A percentile compares a stretch with the other conserved stretches of the same genome.
phyloP scores from a whole-genome alignment of 2,888 invertebrate species.

The Ophion costatus region DNA sequence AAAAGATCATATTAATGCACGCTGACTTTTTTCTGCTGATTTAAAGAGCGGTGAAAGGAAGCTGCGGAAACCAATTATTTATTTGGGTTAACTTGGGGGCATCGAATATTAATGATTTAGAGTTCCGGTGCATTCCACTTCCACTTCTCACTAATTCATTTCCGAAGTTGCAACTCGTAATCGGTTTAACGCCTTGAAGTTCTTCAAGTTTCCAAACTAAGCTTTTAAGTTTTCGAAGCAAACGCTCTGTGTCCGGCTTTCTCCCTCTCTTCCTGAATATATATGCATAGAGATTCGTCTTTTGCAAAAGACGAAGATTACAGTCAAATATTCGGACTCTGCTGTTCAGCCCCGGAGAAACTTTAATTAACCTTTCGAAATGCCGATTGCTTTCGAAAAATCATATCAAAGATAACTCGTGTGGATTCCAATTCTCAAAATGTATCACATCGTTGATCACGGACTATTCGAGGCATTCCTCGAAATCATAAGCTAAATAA shows the following conservation, averaged over 20 bases:
- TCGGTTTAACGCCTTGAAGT: slow-evolving; percentile 29
- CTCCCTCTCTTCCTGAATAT: neutral
- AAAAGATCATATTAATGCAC: neutral
- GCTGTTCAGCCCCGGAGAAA: neutral
- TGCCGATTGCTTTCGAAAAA: neutral
- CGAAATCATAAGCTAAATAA: no score
- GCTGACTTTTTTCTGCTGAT: no score
- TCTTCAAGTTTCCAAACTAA: slow-evolving; percentile 9
- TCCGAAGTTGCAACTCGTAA: slow-evolving; percentile 12
- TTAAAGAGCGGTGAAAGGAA: neutral
- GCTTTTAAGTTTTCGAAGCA: slow-evolving; percentile 26
- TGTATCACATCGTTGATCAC: no score
- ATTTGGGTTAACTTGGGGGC: neutral
- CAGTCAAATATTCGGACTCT: slow-evolving; percentile 9
- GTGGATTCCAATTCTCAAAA: no score
- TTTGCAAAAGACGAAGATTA: slow-evolving; percentile 17
- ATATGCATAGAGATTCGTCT: slow-evolving; percentile 1
- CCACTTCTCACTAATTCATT: slow-evolving; percentile 6
- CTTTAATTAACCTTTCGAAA: slow-evolving; percentile 41
- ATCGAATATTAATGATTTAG: slow-evolving; percentile 12
- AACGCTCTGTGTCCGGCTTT: neutral
- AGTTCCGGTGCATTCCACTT: slow-evolving; percentile 3
- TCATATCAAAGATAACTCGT: neutral
- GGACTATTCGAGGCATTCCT: no score
- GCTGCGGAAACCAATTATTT: no score